Percentiles rank a stretch among this genome's conserved stretches.
Conservation (phyloP, 2,888 invertebrate species). For the Ophraella communa region DNA sequence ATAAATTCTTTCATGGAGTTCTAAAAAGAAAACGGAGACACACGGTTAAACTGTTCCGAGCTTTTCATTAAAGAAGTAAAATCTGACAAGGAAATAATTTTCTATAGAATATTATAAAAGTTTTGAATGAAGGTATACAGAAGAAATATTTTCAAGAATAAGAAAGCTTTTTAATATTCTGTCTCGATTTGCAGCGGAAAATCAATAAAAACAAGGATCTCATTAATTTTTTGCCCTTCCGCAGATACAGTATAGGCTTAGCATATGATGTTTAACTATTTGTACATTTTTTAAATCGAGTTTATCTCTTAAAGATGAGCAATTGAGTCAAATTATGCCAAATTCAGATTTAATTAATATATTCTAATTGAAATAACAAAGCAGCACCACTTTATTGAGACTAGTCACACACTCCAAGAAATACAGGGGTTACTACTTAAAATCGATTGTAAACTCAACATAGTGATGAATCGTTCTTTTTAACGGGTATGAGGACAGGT, state of each 20-base stretch:
- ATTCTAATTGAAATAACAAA: too few relatives aligned
- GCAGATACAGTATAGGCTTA: slow-evolving; percentile 13
- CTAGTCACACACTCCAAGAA: too few relatives aligned
- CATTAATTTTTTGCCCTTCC: slow-evolving; percentile 53
- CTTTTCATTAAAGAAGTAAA: slow-evolving; percentile 11
- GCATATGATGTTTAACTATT: background rate
- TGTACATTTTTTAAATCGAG: background rate
- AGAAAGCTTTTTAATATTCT: slow-evolving; percentile 56
- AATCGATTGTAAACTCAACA: too few relatives aligned
- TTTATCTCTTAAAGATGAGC: background rate
- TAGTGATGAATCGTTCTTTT: too few relatives aligned
- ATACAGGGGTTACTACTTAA: too few relatives aligned
- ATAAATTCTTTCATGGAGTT: slow-evolving; percentile 7
- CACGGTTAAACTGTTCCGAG: slow-evolving; percentile 14
- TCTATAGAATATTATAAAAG: slow-evolving; percentile 40
- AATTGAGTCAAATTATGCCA: too few relatives aligned
- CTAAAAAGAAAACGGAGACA: slow-evolving; percentile 4
- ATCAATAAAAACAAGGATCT: slow-evolving; percentile 57
- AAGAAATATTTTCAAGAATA: slow-evolving; percentile 44
- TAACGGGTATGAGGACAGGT: too few relatives aligned
- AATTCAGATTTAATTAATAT: too few relatives aligned
- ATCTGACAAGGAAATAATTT: slow-evolving; percentile 35
- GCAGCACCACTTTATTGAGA: too few relatives aligned
- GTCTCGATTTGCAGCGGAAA: slow-evolving; percentile 53
- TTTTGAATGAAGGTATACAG: slow-evolving; percentile 41